phyloP scores from a whole-genome alignment of 2,888 invertebrate genomes.

The Sylvicola cinctus region DNA sequence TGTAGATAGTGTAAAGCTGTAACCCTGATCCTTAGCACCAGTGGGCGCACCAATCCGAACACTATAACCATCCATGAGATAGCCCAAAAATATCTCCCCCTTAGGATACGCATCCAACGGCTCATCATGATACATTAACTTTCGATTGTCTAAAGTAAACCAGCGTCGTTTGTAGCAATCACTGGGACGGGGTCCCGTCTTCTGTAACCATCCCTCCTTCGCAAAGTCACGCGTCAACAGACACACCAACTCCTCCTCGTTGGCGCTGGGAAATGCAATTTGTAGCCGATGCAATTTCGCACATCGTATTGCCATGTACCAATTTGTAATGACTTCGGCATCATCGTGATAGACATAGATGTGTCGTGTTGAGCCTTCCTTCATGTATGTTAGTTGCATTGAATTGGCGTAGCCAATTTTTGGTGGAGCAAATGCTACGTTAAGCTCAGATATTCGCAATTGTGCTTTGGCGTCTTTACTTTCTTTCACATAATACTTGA shows the following conservation, averaged over 20 bases:
- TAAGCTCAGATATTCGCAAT: conserved; percentile 59
- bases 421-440: conserved; percentile 63
- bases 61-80: conserved; percentile 44
- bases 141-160: conserved; percentile 75
- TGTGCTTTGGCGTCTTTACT: conserved; percentile 65
- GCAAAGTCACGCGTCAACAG: conserved; percentile 64
- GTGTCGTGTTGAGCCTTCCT: conserved; percentile 68
- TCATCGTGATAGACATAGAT: conserved; percentile 76
- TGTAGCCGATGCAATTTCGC: conserved; percentile 66
- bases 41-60: conserved; percentile 44
- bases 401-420: conserved; percentile 64
- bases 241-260: conserved; percentile 46
- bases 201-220: conserved; percentile 73
- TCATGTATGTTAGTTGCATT: conserved; percentile 66
- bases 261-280: conserved; percentile 62
- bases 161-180: conserved; percentile 71
- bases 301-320: conserved; percentile 67
- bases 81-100: conserved; percentile 74
- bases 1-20: conserved; percentile 62
- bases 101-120: conserved; percentile 74
- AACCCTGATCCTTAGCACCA: conserved; percentile 54
- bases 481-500: conserved; percentile 57
- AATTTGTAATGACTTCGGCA: conserved; percentile 65
- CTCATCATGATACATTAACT: conserved; percentile 84
- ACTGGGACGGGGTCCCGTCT: conserved; percentile 63